Conservation (phyloP, 2,113 vertebrate species). For the Atractosteus spatula region DNA sequence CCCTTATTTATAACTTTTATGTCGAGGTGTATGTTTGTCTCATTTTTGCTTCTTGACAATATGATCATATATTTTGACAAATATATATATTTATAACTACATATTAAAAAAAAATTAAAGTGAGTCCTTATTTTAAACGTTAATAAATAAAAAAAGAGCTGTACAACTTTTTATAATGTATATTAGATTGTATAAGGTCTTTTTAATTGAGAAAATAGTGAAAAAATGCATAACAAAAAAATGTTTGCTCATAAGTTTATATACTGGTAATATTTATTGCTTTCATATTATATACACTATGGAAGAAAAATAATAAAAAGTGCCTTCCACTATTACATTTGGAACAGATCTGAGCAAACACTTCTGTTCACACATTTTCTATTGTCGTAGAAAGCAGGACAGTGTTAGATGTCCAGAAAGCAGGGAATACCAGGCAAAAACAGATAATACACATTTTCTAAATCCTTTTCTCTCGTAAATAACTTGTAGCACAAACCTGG, state of each 20-base stretch:
- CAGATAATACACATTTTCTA: not conserved
- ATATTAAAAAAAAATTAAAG: conserved; percentile 89
- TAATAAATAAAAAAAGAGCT: conserved; percentile 62
- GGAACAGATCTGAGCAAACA: conserved; percentile 35
- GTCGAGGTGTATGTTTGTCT: conserved; percentile 77
- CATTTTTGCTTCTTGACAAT: conserved; percentile 84
- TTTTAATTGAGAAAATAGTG: conserved; percentile 71
- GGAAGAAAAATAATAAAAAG: conserved; percentile 39
- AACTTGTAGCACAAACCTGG: too few relatives aligned
- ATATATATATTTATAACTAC: conserved; percentile 98
- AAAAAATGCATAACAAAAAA: conserved; percentile 46
- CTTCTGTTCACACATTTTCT: conserved; percentile 34
- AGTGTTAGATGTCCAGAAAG: conserved; percentile 41
- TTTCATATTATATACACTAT: conserved; percentile 55
- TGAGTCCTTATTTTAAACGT: conserved; percentile 97
- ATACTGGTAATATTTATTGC: conserved; percentile 77
- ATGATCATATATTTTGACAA: conserved; percentile 99
- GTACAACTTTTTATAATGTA: conserved; percentile 80
- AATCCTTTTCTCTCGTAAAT: too few relatives aligned
- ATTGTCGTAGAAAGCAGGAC: conserved; percentile 48
- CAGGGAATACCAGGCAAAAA: conserved; percentile 17
- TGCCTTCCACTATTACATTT: conserved; percentile 42
- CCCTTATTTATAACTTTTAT: conserved; percentile 98
- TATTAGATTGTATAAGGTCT: conserved; percentile 76
- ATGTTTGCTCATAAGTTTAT: conserved; percentile 54